These are phyloP conservation scores for Lymantria dispar DNA, from an alignment of 2,888 invertebrate species.

Conservation along the genomic window DNA sequence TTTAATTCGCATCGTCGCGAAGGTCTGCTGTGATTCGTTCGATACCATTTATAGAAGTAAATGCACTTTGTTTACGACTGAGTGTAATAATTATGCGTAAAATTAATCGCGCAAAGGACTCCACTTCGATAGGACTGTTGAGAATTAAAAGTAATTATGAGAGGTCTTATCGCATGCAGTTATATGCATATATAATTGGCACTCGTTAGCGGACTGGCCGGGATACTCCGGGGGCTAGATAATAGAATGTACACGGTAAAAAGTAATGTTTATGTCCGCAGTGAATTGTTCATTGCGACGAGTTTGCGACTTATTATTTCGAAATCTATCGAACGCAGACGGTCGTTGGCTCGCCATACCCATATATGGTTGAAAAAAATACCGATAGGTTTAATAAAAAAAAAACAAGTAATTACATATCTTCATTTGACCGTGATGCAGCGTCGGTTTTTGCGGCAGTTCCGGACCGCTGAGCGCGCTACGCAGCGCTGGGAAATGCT, in stretches of 20 bases:
- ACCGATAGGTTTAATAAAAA: conserved; percentile 62
- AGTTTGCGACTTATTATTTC: conserved; percentile 52
- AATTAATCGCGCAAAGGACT: conserved; percentile 34
- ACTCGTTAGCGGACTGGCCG: conserved; percentile 31
- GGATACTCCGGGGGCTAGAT: conserved; percentile 28
- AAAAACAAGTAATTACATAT: conserved; percentile 75
- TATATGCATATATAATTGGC: conserved; percentile 29
- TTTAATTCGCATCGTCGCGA: conserved; percentile 34
- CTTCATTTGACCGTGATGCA: conserved; percentile 80
- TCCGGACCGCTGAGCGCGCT: conserved; percentile 51
- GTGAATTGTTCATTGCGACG: conserved; percentile 11
- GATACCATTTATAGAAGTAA: conserved; percentile 38
- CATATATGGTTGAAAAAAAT: conserved; percentile 62
- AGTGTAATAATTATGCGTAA: conserved; percentile 39
- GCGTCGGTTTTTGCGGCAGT: conserved; percentile 60
- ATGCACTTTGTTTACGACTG: conserved; percentile 35
- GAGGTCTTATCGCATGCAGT: conserved; percentile 30
- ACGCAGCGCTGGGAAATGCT: conserved; percentile 60
- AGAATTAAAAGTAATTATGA: conserved; percentile 31
- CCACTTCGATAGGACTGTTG: conserved; percentile 17
- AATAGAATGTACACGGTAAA: conserved; percentile 50
- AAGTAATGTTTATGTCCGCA: conserved; percentile 37
- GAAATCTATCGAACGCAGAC: conserved; percentile 62
- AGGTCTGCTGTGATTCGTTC: conserved; percentile 33
- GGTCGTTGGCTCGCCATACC: conserved; percentile 61